A percentile compares a stretch with the other conserved stretches of the same genome.
phyloP scores from a whole-genome alignment of 2,113 vertebrate genomes.

The human (Homo sapiens) region DNA sequence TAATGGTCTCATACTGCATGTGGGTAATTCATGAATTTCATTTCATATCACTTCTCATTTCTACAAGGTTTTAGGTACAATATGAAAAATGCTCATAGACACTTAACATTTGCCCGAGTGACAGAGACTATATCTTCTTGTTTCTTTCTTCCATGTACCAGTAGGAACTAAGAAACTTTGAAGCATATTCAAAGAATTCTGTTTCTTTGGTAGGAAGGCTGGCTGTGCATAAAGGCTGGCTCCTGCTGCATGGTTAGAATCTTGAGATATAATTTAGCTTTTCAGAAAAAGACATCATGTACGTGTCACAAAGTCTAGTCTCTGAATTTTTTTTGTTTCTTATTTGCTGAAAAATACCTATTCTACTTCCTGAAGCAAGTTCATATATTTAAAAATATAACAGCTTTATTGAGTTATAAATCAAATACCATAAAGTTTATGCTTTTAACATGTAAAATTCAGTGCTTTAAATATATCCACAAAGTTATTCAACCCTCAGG shows the following conservation, averaged over 20 bases:
- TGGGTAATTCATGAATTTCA: slow-evolving; percentile 18
- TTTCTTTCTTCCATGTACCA: neutral
- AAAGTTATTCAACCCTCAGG: neutral
- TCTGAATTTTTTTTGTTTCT: slow-evolving; percentile 41
- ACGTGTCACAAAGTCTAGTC: neutral
- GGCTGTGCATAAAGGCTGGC: neutral
- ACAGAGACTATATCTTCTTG: neutral
- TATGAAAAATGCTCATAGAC: neutral
- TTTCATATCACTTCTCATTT: neutral
- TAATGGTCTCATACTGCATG: neutral
- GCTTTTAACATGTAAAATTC: neutral
- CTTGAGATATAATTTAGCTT: slow-evolving; percentile 39
- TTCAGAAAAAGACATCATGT: neutral
- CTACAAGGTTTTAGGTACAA: neutral
- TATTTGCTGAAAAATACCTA: slow-evolving; percentile 17
- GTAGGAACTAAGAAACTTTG: neutral
- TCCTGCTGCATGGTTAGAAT: neutral
- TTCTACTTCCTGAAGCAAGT: slow-evolving; percentile 1
- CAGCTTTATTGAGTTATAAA: neutral
- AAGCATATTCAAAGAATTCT: neutral
- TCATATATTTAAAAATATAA: neutral
- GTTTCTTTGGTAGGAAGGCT: neutral
- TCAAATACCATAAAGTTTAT: neutral
- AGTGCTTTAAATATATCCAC: neutral
- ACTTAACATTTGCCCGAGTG: neutral